These are phyloP conservation scores for Numenius arquata DNA, from an alignment of 2,113 vertebrate genomes.

Conservation along the genomic window DNA sequence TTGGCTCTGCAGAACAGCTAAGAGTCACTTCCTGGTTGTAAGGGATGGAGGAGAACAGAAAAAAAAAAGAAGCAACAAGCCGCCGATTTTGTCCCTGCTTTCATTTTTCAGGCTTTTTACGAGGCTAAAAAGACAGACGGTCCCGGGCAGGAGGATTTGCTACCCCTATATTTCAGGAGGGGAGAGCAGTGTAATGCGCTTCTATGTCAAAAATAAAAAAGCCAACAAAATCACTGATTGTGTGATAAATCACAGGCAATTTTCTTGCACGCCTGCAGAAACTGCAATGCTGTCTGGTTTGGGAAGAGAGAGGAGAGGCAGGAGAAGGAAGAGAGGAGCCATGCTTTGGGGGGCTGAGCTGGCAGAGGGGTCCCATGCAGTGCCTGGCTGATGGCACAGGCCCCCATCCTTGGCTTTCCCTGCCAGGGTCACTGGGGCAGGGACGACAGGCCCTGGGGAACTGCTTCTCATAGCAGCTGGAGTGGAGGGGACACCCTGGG, in stretches of 20 bases:
- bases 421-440: not conserved
- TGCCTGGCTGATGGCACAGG: not conserved
- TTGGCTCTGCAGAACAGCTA: not conserved
- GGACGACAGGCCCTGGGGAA: not conserved
- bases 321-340: not conserved
- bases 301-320: not conserved
- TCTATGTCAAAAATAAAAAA: slow-evolving; percentile 37
- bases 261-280: not conserved
- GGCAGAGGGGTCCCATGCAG: not conserved
- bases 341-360: not conserved
- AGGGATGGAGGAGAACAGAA: not conserved
- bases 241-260: slow-evolving; percentile 50
- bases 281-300: not conserved
- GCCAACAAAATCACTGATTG: not conserved
- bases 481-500: not conserved
- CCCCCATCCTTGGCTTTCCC: not conserved
- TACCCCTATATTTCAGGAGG: slow-evolving; percentile 21
- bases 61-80: not conserved
- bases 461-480: not conserved
- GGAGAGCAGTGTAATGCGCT: not conserved
- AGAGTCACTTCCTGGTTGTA: not conserved
- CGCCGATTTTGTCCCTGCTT: not conserved
- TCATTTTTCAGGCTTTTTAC: slow-evolving; percentile 14
- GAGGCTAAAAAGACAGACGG: not conserved
- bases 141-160: slow-evolving; percentile 30